Base-by-base conservation (phyloP, 1,140 invertebrate species). In the Aporrectodea caliginosa region DNA sequence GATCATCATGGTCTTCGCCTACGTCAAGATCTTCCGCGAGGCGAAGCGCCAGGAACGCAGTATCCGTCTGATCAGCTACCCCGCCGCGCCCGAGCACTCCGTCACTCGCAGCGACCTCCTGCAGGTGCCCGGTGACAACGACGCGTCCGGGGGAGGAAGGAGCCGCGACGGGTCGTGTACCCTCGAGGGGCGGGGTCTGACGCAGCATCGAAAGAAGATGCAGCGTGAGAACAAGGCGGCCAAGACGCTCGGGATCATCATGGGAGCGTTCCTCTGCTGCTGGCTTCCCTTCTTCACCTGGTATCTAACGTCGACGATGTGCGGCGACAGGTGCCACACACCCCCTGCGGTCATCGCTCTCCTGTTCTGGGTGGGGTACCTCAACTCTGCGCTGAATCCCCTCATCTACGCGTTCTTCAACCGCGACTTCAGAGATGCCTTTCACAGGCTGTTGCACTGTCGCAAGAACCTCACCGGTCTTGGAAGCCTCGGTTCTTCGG, bases 381-480 rank as follows among this genome's bases (percentile, higher is more conserved):
- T 96, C 86, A 99, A 99, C 88, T 98, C 96, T 1, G 96, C 95
- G 32, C 90, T 98, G 71, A 99, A 99, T 90, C 97, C 96, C 0
- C 90, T 98, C 34, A 98, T 98, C 84, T 99, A 99, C 90, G 96
- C 96, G 78, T 98, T 98, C 89, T 99, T 98, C 91, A 99, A 99
- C 89, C 91, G 95, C 78, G 97, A 99, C 88, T 99, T 99, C 90
- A 91, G 97, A 87, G 94, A 96, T 88, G 97, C 97, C 1, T 99
- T 99, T 90, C 73, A 33, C 14, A 74, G 33, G 73, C 73, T 32
- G 33, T 33, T 74, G 29, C 35, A 33, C 35, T 34, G 35, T 33
- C 35, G 33, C 16, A 30, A n/a, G n/a, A n/a, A n/a, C n/a, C n/a
- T n/a, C n/a, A n/a, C n/a, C n/a, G n/a, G n/a, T n/a, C n/a, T n/a